Evolutionary conservation across 92 coral and sea anemone species (phyloP).

Genomic region (Bergia sp.): DNA sequence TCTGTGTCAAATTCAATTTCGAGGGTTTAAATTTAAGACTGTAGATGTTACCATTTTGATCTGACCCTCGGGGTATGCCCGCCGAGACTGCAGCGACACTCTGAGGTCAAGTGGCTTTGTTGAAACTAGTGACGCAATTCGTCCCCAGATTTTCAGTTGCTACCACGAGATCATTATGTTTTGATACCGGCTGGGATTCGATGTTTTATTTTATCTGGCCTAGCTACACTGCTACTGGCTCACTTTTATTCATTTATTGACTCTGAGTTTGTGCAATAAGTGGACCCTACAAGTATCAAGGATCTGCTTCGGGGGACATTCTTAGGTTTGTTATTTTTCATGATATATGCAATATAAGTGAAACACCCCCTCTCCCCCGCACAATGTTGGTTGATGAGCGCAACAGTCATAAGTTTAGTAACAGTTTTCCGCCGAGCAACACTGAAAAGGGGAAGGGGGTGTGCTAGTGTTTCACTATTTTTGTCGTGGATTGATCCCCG

Average conservation of each 20-base stretch:
- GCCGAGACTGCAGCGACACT: background rate
- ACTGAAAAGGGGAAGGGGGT: no score
- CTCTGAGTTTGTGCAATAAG: background rate
- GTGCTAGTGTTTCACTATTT: no score
- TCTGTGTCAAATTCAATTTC: background rate
- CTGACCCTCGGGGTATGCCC: constrained; percentile 5
- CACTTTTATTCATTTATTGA: background rate
- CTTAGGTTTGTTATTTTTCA: no score
- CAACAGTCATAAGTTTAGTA: no score
- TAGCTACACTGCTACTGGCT: background rate
- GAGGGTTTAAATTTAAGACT: background rate
- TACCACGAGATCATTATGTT: no score
- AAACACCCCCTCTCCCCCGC: no score
- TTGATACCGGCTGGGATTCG: background rate
- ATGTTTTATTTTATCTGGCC: background rate
- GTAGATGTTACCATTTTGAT: background rate
- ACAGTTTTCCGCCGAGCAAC: no score
- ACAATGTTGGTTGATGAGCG: no score
- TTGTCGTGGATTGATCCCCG: no score
- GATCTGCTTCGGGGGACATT: no score
- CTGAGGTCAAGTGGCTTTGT: constrained; percentile 36
- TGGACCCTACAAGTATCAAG: background rate
- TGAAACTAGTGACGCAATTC: constrained; percentile 23
- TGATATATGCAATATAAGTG: no score
- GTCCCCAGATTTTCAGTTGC: constrained; percentile 8